Evolutionary conservation across 2,797 vertebrate genomes (phyloP).

Genomic region (Pterois miles): DNA sequence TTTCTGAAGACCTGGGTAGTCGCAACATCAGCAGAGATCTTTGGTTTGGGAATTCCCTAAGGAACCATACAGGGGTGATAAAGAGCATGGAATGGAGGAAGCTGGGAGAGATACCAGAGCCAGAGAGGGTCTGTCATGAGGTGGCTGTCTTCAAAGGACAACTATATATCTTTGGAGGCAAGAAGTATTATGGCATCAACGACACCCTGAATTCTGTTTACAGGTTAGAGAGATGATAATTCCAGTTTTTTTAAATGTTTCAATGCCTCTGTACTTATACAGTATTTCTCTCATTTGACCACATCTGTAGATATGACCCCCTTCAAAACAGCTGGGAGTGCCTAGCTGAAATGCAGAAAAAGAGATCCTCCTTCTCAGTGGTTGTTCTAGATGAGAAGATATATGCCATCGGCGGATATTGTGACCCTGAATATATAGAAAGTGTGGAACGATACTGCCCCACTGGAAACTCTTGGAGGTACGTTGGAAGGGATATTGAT

Average conservation of each 20-base stretch:
- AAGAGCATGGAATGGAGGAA: slow-evolving; percentile 87
- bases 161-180: slow-evolving; percentile 91
- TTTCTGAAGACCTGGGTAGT: slow-evolving; percentile 73
- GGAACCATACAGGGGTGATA: slow-evolving; percentile 82
- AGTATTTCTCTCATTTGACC: not conserved
- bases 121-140: slow-evolving; percentile 82
- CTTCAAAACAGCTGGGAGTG: slow-evolving; percentile 73
- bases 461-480: slow-evolving; percentile 82
- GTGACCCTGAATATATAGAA: slow-evolving; percentile 60
- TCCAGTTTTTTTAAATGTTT: not conserved
- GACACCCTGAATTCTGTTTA: slow-evolving; percentile 87
- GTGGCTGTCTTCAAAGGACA: slow-evolving; percentile 79
- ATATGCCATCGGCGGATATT: slow-evolving; percentile 80
- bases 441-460: slow-evolving; percentile 81
- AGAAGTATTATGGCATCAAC: slow-evolving; percentile 85
- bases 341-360: slow-evolving; percentile 76
- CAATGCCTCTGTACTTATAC: not conserved
- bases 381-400: slow-evolving; percentile 67
- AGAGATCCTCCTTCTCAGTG: slow-evolving; percentile 75
- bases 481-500: not conserved
- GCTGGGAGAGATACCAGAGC: slow-evolving; percentile 85
- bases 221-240: slow-evolving; percentile 79
- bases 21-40: slow-evolving; percentile 84
- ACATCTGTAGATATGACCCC: slow-evolving; percentile 75
- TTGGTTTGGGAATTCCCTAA: slow-evolving; percentile 90